Percentiles rank a stretch among this genome's conserved stretches.
Evolutionary conservation across 2,888 invertebrate species (phyloP).

Genomic region (Patella depressa): DNA sequence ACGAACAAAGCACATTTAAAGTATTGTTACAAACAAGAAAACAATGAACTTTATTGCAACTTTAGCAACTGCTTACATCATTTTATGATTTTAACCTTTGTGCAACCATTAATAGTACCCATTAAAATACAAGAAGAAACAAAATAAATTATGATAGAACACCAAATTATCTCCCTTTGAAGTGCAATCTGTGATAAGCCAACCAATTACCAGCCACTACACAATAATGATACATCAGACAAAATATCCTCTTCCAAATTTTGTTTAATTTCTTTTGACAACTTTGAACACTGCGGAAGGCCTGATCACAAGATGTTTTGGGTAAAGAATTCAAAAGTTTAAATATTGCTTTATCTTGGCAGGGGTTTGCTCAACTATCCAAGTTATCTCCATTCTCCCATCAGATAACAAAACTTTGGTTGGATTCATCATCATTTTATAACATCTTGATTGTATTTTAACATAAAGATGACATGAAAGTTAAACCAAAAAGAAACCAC

Average conservation of each 20-base stretch:
- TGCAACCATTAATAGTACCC: not conserved
- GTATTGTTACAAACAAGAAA: too few relatives aligned
- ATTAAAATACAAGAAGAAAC: too few relatives aligned
- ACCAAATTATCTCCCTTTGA: slow-evolving; percentile 2
- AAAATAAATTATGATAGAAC: not conserved
- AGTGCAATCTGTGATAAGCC: not conserved
- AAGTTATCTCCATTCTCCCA: not conserved
- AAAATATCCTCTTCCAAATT: slow-evolving; percentile 5
- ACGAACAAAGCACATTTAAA: too few relatives aligned
- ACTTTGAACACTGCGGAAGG: slow-evolving; percentile 5
- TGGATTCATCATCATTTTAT: not conserved
- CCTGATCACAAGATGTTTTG: not conserved
- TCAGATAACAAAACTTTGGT: not conserved
- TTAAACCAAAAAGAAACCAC: not conserved
- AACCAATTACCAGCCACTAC: not conserved
- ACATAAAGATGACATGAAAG: slow-evolving; percentile 10
- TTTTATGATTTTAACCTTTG: too few relatives aligned
- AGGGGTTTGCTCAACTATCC: slow-evolving; percentile 2
- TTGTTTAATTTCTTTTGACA: slow-evolving; percentile 7
- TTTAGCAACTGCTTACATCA: too few relatives aligned
- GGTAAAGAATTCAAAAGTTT: slow-evolving; percentile 3
- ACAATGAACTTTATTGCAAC: too few relatives aligned
- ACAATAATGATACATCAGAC: slow-evolving; percentile 10
- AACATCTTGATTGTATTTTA: slow-evolving; percentile 10
- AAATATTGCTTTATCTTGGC: slow-evolving; percentile 7